phyloP scores from a whole-genome alignment of 2,797 vertebrate genomes.

The Picus viridis region DNA sequence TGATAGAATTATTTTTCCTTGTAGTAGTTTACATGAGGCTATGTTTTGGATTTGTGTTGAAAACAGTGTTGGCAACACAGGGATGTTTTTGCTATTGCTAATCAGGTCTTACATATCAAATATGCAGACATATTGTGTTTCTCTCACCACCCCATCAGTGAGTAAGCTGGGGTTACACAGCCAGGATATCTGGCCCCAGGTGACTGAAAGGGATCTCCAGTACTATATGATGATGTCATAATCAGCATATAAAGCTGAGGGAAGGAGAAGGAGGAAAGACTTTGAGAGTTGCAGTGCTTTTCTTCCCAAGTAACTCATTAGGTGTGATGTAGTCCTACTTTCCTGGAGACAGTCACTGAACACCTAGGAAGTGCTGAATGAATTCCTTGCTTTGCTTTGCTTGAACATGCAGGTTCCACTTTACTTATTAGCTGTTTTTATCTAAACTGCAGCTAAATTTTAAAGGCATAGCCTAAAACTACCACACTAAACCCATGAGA shows the following conservation, averaged over 20 bases:
- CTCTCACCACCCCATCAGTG: too few species aligned
- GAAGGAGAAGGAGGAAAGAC: background rate
- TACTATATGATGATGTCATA: background rate
- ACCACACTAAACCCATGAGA: rapidly evolving
- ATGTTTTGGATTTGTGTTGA: background rate
- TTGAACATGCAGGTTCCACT: too few species aligned
- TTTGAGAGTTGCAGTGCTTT: rapidly evolving
- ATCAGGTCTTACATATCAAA: too few species aligned
- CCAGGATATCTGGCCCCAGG: background rate
- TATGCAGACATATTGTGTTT: too few species aligned
- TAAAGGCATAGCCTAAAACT: too few species aligned
- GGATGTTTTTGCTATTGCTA: too few species aligned
- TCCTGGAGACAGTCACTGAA: too few species aligned
- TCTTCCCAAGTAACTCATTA: background rate
- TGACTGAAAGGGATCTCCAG: background rate
- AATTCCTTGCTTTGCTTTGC: background rate
- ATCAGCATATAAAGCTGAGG: background rate
- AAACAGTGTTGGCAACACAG: background rate
- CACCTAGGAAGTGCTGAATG: background rate
- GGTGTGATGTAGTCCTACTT: rapidly evolving
- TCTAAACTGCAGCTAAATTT: too few species aligned
- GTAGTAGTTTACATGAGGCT: background rate
- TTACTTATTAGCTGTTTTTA: background rate
- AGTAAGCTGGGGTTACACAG: background rate
- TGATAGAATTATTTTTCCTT: background rate